These are phyloP conservation scores for Tachina lurida DNA, from an alignment of 2,888 invertebrate species.

Conservation along the genomic window DNA sequence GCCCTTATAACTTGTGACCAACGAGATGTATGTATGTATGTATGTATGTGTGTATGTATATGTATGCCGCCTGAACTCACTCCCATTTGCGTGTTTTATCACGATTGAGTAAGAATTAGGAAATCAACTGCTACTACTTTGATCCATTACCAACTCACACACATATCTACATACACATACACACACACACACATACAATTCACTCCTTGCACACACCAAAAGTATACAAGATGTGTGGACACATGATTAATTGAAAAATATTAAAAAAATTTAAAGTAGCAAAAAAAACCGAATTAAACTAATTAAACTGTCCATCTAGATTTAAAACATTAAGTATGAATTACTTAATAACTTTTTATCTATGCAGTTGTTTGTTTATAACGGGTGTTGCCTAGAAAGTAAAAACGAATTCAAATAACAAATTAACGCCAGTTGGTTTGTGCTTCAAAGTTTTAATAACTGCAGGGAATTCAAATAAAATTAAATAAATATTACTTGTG, in stretches of 20 bases:
- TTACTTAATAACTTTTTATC: background rate
- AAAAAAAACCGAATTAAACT: conserved; percentile 4
- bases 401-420: too few species aligned
- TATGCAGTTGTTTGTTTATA: background rate
- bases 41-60: background rate
- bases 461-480: too few species aligned
- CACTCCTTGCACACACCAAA: background rate
- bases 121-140: conserved; percentile 6
- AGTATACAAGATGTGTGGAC: background rate
- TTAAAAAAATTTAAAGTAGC: background rate
- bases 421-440: too few species aligned
- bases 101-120: background rate
- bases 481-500: too few species aligned
- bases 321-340: conserved; percentile 21
- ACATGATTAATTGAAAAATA: conserved; percentile 22
- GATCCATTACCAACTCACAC: conserved; percentile 5
- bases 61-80: background rate
- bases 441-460: too few species aligned
- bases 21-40: background rate
- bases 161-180: background rate
- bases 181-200: background rate
- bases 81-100: background rate
- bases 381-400: background rate
- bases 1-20: too few species aligned
- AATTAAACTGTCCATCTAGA: conserved; percentile 49